Base-by-base conservation (phyloP, 2,797 vertebrate genomes). In the Microctenopoma lineatum region DNA sequence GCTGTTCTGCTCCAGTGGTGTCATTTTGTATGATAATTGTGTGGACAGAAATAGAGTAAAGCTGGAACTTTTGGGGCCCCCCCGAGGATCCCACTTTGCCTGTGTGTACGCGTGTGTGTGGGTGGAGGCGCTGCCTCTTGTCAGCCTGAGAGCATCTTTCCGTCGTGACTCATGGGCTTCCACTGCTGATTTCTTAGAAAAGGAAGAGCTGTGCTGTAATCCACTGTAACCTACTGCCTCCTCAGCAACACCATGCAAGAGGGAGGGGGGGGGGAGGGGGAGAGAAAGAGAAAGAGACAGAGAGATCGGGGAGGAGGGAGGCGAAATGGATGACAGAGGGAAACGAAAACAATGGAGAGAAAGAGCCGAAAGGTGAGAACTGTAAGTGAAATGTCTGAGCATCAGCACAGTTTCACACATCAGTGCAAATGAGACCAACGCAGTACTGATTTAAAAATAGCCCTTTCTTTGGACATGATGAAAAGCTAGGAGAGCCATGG, bases 361-460 rank as follows among this genome's bases (percentile, higher is more conserved):
- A 46, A 55, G 62, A 59, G 27, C 27, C 27, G 5, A 27, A 64
- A 80, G 75, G 84, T 81, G 76, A 81, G 44, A 21, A 80, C 72
- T 57, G 54, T 64, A 44, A 60, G 66, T 41, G 39, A 77, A 87
- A 87, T 56, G 66, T 83, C 82, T 62, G 73, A 68, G 59, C 75
- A 89, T 89, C 83, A 83, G 88, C 86, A 87, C 81, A 41, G 80
- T 84, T 87, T 88, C 77, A 82, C 69, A 80, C 86, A 75, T 80
- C 69, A 72, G 58, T 81, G 82, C 76, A 89, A 90, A 92, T 32
- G 62, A 85, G 89, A 87, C 79, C 87, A 88, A 67, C 84, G 89
- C 86, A 26, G 84, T 69, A 66, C 65, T 71, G 70, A 27, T 75
- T 70, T 89, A 90, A 85, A 84, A 89, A 89, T 90, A 91, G 79